These are phyloP conservation scores for Heliangelus exortis DNA, from an alignment of 2,797 vertebrate species.

Conservation along the genomic window DNA sequence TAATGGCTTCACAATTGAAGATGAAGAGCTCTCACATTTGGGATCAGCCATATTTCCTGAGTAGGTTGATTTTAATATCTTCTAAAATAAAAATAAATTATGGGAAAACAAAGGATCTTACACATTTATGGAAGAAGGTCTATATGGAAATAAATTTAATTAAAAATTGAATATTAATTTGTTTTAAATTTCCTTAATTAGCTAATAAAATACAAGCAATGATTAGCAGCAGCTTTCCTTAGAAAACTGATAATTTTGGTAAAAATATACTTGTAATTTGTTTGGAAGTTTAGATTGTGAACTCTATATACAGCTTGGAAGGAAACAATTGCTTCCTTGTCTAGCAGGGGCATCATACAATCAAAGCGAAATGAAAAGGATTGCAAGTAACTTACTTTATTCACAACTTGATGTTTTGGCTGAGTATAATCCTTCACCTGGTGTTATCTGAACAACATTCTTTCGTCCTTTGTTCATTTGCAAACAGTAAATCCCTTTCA, in stretches of 20 bases:
- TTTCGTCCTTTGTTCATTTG: slow-evolving; percentile 3
- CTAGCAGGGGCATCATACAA: neutral
- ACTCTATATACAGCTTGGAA: neutral
- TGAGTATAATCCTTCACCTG: neutral
- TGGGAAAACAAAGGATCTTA: neutral
- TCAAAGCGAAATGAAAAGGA: neutral
- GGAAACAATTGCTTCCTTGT: neutral
- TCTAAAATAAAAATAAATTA: neutral
- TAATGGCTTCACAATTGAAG: slow-evolving; percentile 97
- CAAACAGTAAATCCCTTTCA: slow-evolving; percentile 19
- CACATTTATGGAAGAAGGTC: neutral
- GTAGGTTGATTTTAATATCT: slow-evolving; percentile 76
- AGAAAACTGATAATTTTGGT: neutral
- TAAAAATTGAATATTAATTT: neutral
- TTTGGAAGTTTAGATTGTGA: neutral
- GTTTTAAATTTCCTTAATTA: neutral
- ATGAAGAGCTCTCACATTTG: slow-evolving; percentile 94
- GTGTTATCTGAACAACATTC: neutral
- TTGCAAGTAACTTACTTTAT: neutral
- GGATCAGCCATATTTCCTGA: slow-evolving; percentile 96
- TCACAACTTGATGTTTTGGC: neutral
- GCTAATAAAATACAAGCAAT: neutral
- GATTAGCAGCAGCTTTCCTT: neutral
- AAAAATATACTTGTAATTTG: neutral
- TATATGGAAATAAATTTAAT: neutral